phyloP scores from a whole-genome alignment of 2,888 invertebrate genomes.

The Lasioglossum lativentre region DNA sequence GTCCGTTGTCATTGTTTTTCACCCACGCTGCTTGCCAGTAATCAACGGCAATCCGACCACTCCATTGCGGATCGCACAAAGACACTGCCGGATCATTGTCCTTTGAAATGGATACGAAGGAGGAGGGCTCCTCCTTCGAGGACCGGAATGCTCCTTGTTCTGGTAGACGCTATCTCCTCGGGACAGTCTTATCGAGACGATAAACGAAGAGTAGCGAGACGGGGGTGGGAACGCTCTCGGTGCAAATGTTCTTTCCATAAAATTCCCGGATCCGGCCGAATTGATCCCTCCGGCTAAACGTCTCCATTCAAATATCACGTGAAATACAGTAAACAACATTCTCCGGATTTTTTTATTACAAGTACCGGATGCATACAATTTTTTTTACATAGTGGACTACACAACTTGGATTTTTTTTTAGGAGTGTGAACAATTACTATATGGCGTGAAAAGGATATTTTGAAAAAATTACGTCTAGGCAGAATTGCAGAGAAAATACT shows the following conservation, averaged over 20 bases:
- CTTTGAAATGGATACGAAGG: conserved; percentile 75
- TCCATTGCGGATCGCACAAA: conserved; percentile 79
- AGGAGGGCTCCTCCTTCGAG: conserved; percentile 56
- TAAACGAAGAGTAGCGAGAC: conserved; percentile 47
- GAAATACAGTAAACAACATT: neutral
- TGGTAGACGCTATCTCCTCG: conserved; percentile 59
- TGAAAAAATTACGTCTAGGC: too few relatives aligned
- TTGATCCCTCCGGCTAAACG: conserved; percentile 4
- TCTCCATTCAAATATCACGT: neutral
- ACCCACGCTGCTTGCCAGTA: conserved; percentile 72
- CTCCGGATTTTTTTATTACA: neutral
- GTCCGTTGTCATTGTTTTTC: conserved; percentile 64
- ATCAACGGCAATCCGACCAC: conserved; percentile 80
- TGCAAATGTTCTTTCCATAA: conserved; percentile 29
- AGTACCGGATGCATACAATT: too few relatives aligned
- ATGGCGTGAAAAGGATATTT: too few relatives aligned
- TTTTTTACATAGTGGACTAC: too few relatives aligned
- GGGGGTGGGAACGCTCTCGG: conserved; percentile 28
- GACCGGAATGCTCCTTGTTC: conserved; percentile 63
- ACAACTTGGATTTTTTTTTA: too few relatives aligned
- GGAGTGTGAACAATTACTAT: too few relatives aligned
- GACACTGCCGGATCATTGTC: conserved; percentile 78
- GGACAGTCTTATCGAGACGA: conserved; percentile 57
- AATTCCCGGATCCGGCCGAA: conserved; percentile 21
- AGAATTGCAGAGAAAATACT: too few relatives aligned